phyloP scores from a whole-genome alignment of 92 coral and sea anemone species.

The Siderastrea siderea region DNA sequence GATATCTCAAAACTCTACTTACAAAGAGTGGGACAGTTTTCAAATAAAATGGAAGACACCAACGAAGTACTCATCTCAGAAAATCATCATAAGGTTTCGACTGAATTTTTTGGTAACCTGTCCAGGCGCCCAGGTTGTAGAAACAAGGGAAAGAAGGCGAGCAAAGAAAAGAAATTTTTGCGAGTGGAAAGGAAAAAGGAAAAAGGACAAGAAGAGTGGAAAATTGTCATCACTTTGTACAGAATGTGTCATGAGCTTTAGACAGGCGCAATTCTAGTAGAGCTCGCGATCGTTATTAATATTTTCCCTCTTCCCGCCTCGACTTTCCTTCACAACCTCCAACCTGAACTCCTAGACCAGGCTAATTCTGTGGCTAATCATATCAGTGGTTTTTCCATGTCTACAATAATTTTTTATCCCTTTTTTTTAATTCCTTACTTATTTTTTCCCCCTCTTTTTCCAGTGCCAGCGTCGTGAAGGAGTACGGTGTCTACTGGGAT shows the following conservation, averaged over 20 bases:
- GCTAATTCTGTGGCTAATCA: neutral
- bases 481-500: constrained; percentile 1
- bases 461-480: neutral
- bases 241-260: too few species aligned
- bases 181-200: too few species aligned
- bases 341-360: too few species aligned
- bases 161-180: too few species aligned
- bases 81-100: neutral
- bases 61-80: neutral
- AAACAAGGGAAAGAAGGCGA: neutral
- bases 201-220: too few species aligned
- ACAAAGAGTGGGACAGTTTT: neutral
- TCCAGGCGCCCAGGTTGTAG: neutral
- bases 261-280: too few species aligned
- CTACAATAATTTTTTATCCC: neutral
- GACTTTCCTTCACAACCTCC: too few species aligned
- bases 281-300: too few species aligned
- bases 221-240: too few species aligned
- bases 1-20: neutral
- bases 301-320: too few species aligned
- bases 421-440: neutral
- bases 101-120: neutral
- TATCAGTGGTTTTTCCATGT: too few species aligned
- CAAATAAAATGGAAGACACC: neutral
- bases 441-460: neutral